Conservation (phyloP, 2,888 invertebrate genomes). For the Panopea generosa region DNA sequence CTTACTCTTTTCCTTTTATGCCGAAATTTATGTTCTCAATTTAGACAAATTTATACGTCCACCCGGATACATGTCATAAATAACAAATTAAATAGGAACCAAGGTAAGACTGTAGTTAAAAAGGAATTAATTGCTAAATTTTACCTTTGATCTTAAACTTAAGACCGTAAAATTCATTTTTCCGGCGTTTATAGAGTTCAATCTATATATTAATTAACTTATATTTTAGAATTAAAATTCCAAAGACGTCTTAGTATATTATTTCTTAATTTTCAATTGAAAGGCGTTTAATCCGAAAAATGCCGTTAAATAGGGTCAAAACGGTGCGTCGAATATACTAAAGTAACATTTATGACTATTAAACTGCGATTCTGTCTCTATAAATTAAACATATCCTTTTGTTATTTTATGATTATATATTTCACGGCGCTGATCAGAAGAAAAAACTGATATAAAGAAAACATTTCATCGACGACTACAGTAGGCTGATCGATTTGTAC, state of each 20-base stretch:
- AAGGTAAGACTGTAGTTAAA: constrained; percentile 21
- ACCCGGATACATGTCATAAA: constrained; percentile 18
- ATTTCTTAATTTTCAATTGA: constrained; percentile 53
- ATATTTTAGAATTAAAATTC: constrained; percentile 39
- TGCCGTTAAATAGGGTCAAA: constrained; percentile 53
- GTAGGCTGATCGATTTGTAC: constrained; percentile 29
- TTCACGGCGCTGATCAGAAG: constrained; percentile 60
- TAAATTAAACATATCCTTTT: constrained; percentile 61
- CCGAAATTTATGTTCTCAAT: no score
- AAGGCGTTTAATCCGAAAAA: constrained; percentile 46
- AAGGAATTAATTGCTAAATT: constrained; percentile 21
- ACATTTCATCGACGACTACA: constrained; percentile 20
- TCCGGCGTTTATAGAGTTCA: constrained; percentile 34
- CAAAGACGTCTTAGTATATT: constrained; percentile 36
- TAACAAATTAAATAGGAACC: constrained; percentile 34
- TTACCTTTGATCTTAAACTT: constrained; percentile 49
- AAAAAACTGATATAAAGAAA: constrained; percentile 24
- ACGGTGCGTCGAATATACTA: constrained; percentile 34
- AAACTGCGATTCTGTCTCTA: constrained; percentile 46
- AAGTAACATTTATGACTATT: constrained; percentile 41
- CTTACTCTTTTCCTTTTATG: no score
- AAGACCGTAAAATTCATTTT: constrained; percentile 12
- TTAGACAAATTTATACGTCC: neutral
- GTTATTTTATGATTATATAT: constrained; percentile 60
- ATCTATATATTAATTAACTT: constrained; percentile 61